These are phyloP conservation scores for Heloderma charlesbogerti DNA, from an alignment of 2,113 vertebrate species.

Conservation along the genomic window DNA sequence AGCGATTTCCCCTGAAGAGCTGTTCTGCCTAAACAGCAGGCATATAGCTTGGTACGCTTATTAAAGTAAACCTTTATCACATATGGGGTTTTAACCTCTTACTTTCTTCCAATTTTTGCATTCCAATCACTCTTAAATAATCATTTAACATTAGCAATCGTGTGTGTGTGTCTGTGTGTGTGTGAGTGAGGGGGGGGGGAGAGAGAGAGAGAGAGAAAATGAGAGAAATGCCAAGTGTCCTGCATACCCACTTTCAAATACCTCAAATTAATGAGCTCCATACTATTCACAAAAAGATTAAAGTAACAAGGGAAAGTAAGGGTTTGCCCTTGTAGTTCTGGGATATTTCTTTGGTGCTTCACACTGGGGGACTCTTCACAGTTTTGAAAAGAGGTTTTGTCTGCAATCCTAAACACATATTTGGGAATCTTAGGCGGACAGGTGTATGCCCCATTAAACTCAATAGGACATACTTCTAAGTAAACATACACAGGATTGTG, in stretches of 20 bases:
- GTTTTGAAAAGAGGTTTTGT: conserved; percentile 31
- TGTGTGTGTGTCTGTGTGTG: too few relatives aligned
- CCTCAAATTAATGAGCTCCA: neutral
- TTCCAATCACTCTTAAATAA: neutral
- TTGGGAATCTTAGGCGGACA: too few relatives aligned
- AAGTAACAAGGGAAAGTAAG: neutral
- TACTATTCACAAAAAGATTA: conserved; percentile 28
- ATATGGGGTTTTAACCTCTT: neutral
- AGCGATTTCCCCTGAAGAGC: neutral
- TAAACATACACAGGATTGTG: neutral
- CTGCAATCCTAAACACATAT: neutral
- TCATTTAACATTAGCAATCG: neutral
- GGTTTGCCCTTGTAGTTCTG: conserved; percentile 21
- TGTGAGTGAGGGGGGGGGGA: too few relatives aligned
- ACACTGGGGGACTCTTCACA: conserved; percentile 18
- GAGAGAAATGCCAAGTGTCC: neutral
- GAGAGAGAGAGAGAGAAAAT: too few relatives aligned
- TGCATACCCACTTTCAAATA: conserved; percentile 13
- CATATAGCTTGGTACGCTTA: neutral
- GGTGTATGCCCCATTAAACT: too few relatives aligned
- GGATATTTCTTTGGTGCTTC: neutral
- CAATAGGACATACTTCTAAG: too few relatives aligned
- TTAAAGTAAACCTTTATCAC: neutral
- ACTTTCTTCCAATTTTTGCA: neutral
- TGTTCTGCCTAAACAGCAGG: neutral